phyloP scores from a whole-genome alignment of 2,888 invertebrate species.

The Archips xylosteana region DNA sequence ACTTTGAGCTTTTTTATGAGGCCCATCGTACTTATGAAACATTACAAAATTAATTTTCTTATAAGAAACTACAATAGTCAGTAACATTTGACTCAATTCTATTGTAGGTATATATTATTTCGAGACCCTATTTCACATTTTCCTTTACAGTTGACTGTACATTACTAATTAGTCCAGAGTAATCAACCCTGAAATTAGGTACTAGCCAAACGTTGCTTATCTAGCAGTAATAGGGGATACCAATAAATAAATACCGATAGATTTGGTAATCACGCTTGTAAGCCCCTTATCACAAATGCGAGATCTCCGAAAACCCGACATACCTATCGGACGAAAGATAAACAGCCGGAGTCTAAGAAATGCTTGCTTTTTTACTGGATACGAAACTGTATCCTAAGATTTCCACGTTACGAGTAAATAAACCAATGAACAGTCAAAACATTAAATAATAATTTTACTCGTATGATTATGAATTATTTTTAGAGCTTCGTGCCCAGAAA shows the following conservation, averaged over 20 bases:
- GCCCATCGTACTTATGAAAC: too few relatives aligned
- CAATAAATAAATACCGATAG: constrained; percentile 11
- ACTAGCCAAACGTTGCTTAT: constrained; percentile 1
- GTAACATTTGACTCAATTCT: too few relatives aligned
- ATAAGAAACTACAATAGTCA: too few relatives aligned
- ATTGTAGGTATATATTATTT: too few relatives aligned
- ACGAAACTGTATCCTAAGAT: neutral
- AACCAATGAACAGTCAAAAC: neutral
- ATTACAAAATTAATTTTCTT: too few relatives aligned
- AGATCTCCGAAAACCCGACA: neutral
- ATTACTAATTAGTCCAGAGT: neutral
- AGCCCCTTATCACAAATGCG: neutral
- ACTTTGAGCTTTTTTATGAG: too few relatives aligned
- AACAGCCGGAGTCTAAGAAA: neutral
- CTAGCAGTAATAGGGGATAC: neutral
- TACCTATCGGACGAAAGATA: neutral
- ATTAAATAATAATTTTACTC: too few relatives aligned
- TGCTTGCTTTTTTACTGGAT: neutral
- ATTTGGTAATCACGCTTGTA: neutral
- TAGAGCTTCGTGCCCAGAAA: too few relatives aligned
- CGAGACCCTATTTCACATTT: too few relatives aligned
- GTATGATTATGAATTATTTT: too few relatives aligned
- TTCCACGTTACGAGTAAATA: neutral
- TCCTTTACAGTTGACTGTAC: too few relatives aligned
- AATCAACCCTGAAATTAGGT: constrained; percentile 6